phyloP scores from a whole-genome alignment of 2,797 vertebrate genomes.

The Apogon talboti region DNA sequence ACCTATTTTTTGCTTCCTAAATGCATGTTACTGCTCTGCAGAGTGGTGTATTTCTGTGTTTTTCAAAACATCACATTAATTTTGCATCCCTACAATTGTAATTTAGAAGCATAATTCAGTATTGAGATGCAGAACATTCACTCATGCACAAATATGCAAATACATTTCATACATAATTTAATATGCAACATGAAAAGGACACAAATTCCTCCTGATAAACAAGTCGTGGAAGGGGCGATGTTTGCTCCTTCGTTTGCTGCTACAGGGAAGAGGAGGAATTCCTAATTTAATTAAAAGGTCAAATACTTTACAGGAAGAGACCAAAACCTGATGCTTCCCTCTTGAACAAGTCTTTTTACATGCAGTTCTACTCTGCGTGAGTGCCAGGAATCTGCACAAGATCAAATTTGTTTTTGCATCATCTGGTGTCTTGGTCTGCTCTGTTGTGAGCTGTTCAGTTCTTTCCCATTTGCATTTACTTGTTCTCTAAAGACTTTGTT shows the following conservation, averaged over 20 bases:
- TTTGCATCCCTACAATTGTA: conserved; percentile 47
- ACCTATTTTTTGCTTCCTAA: conserved; percentile 61
- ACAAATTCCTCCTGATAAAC: conserved; percentile 54
- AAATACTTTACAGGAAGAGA: conserved; percentile 25
- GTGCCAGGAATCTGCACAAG: conserved; percentile 5
- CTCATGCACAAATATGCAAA: conserved; percentile 57
- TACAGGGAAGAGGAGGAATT: conserved; percentile 35
- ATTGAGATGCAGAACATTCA: conserved; percentile 42
- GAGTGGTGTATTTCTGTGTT: conserved; percentile 38
- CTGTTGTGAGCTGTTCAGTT: conserved; percentile 17
- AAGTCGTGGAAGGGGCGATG: conserved; percentile 31
- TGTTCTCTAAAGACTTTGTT: conserved; percentile 39
- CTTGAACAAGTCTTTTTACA: conserved; percentile 7
- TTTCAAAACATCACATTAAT: conserved; percentile 37
- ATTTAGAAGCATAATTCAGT: conserved; percentile 42
- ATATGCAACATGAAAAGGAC: conserved; percentile 58
- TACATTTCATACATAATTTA: conserved; percentile 67
- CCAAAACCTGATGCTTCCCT: neutral
- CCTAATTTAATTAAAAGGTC: conserved; percentile 51
- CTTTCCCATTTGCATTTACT: conserved; percentile 50
- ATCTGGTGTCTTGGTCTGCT: conserved; percentile 23
- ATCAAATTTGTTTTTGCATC: conserved; percentile 10
- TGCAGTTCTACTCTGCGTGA: conserved; percentile 7
- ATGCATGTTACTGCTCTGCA: conserved; percentile 18
- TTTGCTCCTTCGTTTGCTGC: conserved; percentile 16